A percentile compares a stretch with the other conserved stretches of the same genome.
These are phyloP conservation scores for Capra hircus DNA, from an alignment of 2,113 vertebrate genomes.

Conservation along the genomic window DNA sequence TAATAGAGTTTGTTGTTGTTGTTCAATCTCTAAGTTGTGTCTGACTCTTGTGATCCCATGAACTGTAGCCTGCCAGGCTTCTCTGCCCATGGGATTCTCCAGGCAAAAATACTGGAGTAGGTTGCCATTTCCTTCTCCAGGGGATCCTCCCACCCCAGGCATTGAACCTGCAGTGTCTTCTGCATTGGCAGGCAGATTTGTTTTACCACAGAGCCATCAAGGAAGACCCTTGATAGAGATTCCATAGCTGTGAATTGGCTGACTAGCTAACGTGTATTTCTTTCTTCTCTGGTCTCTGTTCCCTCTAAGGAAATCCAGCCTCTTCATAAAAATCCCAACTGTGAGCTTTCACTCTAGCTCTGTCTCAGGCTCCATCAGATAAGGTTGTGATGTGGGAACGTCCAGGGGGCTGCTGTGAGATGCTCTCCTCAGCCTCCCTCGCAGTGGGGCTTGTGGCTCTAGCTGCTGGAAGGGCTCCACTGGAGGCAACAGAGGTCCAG, in stretches of 20 bases:
- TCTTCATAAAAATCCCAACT: background rate
- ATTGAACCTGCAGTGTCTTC: background rate
- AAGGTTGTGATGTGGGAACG: background rate
- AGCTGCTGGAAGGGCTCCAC: background rate
- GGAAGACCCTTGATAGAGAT: background rate
- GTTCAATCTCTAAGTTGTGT: background rate
- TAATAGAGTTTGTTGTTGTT: background rate
- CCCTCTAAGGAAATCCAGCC: background rate
- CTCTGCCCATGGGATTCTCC: background rate
- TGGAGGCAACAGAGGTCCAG: no score
- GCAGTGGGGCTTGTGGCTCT: no score
- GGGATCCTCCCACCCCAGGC: background rate
- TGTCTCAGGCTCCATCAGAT: background rate
- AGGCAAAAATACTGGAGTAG: background rate
- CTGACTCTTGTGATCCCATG: background rate
- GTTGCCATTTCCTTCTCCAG: background rate
- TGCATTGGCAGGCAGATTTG: background rate
- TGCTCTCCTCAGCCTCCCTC: background rate
- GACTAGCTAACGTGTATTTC: background rate
- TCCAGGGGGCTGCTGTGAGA: fast-evolving
- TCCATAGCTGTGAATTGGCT: background rate
- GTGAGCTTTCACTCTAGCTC: background rate
- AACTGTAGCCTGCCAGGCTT: background rate
- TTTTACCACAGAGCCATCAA: background rate
- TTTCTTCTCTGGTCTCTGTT: background rate